A percentile compares a stretch with the other conserved stretches of the same genome.
These are phyloP conservation scores for human DNA, from an alignment of 2,113 vertebrate species.

Conservation along the genomic window DNA sequence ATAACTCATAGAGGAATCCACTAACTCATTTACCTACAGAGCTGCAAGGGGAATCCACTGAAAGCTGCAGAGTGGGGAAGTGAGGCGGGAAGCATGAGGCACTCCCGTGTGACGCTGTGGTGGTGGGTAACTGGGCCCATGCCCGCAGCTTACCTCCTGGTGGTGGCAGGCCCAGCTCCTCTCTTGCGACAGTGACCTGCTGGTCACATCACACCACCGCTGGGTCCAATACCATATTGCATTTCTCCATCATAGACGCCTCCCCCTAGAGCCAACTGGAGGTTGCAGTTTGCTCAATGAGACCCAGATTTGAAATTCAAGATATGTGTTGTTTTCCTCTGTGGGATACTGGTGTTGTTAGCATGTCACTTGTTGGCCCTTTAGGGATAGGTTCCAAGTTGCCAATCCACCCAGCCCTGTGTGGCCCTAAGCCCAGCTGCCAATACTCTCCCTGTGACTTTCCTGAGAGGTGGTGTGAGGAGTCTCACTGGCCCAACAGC, in stretches of 20 bases:
- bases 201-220: not conserved
- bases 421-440: fast-evolving
- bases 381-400: not conserved
- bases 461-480: not conserved
- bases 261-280: too few species aligned
- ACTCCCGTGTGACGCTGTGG: fast-evolving
- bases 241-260: fast-evolving
- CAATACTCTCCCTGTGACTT: not conserved
- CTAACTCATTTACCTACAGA: not conserved
- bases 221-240: fast-evolving
- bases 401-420: too few species aligned
- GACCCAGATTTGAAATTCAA: not conserved
- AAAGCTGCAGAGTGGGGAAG: not conserved
- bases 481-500: not conserved
- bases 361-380: fast-evolving
- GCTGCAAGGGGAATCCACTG: fast-evolving
- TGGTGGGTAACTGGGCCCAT: fast-evolving
- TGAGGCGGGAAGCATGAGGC: fast-evolving
- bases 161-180: not conserved
- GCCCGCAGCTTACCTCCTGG: fast-evolving
- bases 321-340: not conserved
- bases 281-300: not conserved
- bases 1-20: not conserved
- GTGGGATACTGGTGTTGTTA: not conserved
- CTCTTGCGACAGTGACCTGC: fast-evolving